These are phyloP conservation scores for Phenganax marumi DNA, from an alignment of 92 coral and sea anemone species.

Conservation along the genomic window DNA sequence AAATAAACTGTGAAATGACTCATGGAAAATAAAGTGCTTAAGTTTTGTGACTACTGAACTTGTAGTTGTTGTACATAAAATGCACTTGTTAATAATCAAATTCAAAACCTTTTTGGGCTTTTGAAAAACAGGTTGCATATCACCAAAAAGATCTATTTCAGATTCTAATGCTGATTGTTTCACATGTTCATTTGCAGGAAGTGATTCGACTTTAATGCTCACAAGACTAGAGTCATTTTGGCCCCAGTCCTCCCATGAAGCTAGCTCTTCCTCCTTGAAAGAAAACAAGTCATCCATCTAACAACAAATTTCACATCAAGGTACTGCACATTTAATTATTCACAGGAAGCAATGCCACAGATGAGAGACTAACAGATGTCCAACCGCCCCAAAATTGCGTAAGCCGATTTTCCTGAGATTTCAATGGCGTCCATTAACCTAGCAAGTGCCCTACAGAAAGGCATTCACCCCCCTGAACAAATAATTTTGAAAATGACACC, in stretches of 20 bases:
- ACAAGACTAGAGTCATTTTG: conserved; percentile 64
- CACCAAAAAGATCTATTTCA: conserved; percentile 77
- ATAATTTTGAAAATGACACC: too few relatives aligned
- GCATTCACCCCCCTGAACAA: too few relatives aligned
- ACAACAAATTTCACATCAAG: too few relatives aligned
- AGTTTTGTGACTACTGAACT: neutral
- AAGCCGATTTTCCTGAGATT: too few relatives aligned
- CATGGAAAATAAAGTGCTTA: neutral
- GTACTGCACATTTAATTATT: too few relatives aligned
- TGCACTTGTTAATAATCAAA: neutral
- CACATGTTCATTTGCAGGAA: conserved; percentile 49
- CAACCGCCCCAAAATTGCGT: too few relatives aligned
- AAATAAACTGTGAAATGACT: neutral
- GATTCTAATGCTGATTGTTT: conserved; percentile 32
- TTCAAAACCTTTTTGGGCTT: conserved; percentile 74
- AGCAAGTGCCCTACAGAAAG: too few relatives aligned
- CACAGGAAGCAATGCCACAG: too few relatives aligned
- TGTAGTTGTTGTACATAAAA: too few relatives aligned
- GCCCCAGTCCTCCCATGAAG: conserved; percentile 81
- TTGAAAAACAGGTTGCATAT: conserved; percentile 95
- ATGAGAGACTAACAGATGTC: too few relatives aligned
- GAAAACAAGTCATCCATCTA: neutral
- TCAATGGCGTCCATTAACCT: too few relatives aligned
- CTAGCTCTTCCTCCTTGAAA: conserved; percentile 25
- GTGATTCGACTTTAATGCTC: conserved; percentile 87